phyloP scores from a whole-genome alignment of 2,888 invertebrate species.

The Pristionchus japonicus region DNA sequence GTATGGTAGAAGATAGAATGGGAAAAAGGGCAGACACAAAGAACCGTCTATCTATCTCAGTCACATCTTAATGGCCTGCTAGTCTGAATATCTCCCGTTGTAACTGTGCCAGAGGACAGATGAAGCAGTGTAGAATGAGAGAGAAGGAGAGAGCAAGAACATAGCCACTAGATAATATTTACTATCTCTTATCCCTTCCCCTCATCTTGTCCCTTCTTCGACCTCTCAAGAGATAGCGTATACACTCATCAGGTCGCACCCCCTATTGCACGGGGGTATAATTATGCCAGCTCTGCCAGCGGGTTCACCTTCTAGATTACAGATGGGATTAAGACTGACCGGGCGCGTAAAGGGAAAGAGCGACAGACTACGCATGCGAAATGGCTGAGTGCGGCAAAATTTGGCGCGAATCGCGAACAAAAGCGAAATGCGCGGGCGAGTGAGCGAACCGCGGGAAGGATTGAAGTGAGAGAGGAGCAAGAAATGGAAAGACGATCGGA shows the following conservation, averaged over 20 bases:
- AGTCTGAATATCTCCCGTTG: constrained; percentile 26
- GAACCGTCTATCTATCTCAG: constrained; percentile 21
- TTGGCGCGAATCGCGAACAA: constrained; percentile 40
- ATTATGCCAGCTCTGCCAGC: not conserved
- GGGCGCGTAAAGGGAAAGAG: not conserved
- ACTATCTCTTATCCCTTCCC: constrained; percentile 41
- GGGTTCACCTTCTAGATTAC: constrained; percentile 7
- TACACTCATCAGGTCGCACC: constrained; percentile 33
- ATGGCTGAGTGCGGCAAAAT: constrained; percentile 31
- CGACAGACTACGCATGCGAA: not conserved
- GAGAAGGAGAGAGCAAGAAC: too few species aligned
- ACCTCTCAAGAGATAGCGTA: constrained; percentile 41
- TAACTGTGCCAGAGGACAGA: constrained; percentile 6
- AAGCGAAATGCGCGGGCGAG: constrained; percentile 31
- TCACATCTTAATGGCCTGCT: constrained; percentile 16
- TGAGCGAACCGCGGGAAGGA: not conserved
- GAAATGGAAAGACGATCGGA: constrained; percentile 47
- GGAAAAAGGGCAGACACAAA: not conserved
- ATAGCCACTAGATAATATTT: constrained; percentile 42
- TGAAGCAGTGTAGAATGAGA: not conserved
- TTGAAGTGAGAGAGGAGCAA: not conserved
- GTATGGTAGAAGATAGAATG: constrained; percentile 5
- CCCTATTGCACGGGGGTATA: constrained; percentile 28
- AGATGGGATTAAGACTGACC: not conserved
- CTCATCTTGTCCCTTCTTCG: constrained; percentile 14